Percentiles rank a stretch among this genome's conserved stretches.
These are phyloP conservation scores for Stenodema calcarata DNA, from an alignment of 2,888 invertebrate species.

Conservation along the genomic window DNA sequence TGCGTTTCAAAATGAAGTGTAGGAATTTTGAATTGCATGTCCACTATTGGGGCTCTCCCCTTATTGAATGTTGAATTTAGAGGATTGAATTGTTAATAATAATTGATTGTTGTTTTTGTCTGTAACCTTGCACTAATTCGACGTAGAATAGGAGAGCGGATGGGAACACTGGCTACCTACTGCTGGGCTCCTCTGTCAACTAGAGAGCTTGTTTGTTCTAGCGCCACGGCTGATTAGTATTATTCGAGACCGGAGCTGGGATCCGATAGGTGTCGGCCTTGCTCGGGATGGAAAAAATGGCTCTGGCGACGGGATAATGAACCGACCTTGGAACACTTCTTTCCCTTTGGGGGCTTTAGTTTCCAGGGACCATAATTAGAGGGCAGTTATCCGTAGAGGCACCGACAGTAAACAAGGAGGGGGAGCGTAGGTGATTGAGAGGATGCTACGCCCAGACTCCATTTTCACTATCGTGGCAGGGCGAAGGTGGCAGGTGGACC, in stretches of 20 bases:
- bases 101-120: too few species aligned
- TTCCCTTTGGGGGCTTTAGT: constrained; percentile 10
- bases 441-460: not conserved
- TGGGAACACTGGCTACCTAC: too few species aligned
- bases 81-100: too few species aligned
- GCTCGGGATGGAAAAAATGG: not conserved
- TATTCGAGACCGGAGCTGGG: not conserved
- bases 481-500: not conserved
- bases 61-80: too few species aligned
- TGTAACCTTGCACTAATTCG: not conserved
- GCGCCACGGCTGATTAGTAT: constrained; percentile 31
- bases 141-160: not conserved
- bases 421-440: constrained; percentile 29
- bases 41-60: not conserved
- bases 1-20: not conserved
- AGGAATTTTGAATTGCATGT: not conserved
- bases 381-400: constrained; percentile 30
- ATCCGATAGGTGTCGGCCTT: not conserved
- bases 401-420: constrained; percentile 35
- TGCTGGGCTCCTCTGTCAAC: not conserved
- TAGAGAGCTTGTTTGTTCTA: constrained; percentile 21
- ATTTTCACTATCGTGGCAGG: not conserved
- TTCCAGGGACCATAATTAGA: constrained; percentile 28
- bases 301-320: constrained; percentile 26
- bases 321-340: constrained; percentile 44